Evolutionary conservation across 2,888 invertebrate genomes (phyloP), one percentile per base, ranked within the genome.

Genomic region (Monochamus alternatus): DNA sequence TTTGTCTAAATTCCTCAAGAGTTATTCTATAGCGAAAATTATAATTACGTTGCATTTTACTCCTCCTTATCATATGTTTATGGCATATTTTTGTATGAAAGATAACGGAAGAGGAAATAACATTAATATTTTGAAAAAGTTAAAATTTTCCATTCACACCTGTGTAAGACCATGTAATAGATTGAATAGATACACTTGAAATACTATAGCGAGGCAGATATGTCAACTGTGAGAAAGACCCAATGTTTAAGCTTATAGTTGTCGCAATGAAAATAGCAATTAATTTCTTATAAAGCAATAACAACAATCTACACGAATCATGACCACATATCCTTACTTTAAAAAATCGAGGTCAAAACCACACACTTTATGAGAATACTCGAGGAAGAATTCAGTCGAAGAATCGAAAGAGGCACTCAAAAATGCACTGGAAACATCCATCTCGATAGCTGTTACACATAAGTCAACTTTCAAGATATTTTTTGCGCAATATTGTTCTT

Each of bases 401-500:
- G 22, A 60, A 31, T 68, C 68, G 9, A 60, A 62, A 69, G 60
- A 22, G 9, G 47, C 63, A 63, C 63, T 10, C 63, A 63, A 51
- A 7, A 52, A 38, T 71, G 38, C 66, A 59, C 43, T 32, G n/a
- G 58, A 69, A 75, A 73, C 69, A 70, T 71, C 55, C 73, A 71
- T 76, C 76, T 76, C 75, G 75, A 77, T 74, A 69, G 74, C 75
- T 73, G 74, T 75, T 76, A 69, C 73, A 75, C 58, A 75, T 75
- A 76, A 77, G 75, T 78, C 77, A 75, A 81, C 81, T 78, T 79
- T 81, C 79, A 72, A 81, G 78, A 68, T 60, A 75, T 81, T 80
- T 80, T 81, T 81, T 81, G 75, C 81, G 79, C 77, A 81, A 81
- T 80, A 75, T 73, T 73, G 74, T 78, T 80, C 79, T 77, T 76